Evolutionary conservation across 2,797 vertebrate species (phyloP), one percentile per base, ranked within the genome.

Genomic region (Arremon brunneinucha): DNA sequence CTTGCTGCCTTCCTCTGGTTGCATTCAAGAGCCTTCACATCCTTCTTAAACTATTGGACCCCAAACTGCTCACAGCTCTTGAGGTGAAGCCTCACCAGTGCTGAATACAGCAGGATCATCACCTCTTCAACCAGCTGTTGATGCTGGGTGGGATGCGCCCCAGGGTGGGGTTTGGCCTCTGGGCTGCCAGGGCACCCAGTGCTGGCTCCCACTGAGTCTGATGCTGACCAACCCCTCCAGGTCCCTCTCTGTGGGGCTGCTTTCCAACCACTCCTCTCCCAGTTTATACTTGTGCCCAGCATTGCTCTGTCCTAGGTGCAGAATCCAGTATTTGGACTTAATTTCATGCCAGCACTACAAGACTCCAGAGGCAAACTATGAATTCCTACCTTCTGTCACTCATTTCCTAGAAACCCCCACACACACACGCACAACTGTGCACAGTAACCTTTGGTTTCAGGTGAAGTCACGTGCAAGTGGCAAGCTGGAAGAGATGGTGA

Each of bases 371-470:
- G 2, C 37, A 72, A 41, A 53, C 28, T 17, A 34, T 5, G 18
- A 81, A 41, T 16, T 35, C 13, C 13, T 28, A 39, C 4, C 8
- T 82, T 72, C 41, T 67, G 53, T 47, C 34, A 44, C 0, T 0
- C 32, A 26, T 79, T 77, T 83, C 28, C n/a, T 55, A 76, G 63
- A 82, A 72, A 50, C 34, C 14, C 24, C 8, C 19, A 32, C 27
- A 12, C 19, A 39, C 1, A 1, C 27, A 21, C 7, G 16, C 26
- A 21, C 0, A 0, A 11, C 15, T 72, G 76, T 49, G n/a, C 0
- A 1, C 19, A 16, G 23, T 16, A 53, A 14, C 35, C 14, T 10
- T 28, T 11, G 1, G 2, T 30, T 23, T 83, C 44, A 16, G 6
- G 24, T 60, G 2, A 3, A 71, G 20, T 64, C 8, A 2, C 1